phyloP scores from a whole-genome alignment of 2,797 vertebrate genomes.

The Sebastes umbrosus region DNA sequence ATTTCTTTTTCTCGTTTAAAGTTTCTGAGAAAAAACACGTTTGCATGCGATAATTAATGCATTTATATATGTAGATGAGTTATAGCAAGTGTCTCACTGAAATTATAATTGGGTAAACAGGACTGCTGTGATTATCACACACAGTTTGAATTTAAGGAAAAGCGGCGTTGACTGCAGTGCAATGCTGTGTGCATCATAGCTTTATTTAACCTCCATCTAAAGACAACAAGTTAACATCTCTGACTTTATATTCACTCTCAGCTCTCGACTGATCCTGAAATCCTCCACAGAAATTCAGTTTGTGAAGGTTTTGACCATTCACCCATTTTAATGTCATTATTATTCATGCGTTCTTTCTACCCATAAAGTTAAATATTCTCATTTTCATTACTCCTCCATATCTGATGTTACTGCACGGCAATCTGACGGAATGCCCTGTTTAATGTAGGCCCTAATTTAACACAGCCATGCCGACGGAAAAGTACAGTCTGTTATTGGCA shows the following conservation, averaged over 20 bases:
- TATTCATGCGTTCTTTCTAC: conserved; percentile 12
- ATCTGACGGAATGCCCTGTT: conserved; percentile 44
- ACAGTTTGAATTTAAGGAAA: not conserved
- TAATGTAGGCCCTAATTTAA: conserved; percentile 49
- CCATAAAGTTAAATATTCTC: conserved; percentile 21
- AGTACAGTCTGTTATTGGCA: conserved; percentile 42
- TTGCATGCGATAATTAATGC: not conserved
- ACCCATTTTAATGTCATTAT: conserved; percentile 10
- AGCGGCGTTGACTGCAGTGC: not conserved
- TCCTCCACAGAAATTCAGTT: not conserved
- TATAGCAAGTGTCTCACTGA: not conserved
- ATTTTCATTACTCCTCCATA: conserved; percentile 24
- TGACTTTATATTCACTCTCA: not conserved
- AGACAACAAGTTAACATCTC: not conserved
- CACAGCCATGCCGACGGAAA: conserved; percentile 8
- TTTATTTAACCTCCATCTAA: not conserved
- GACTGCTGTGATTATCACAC: not conserved
- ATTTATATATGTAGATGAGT: not conserved
- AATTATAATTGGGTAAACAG: not conserved
- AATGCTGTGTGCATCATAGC: not conserved
- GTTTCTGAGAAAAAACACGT: not conserved
- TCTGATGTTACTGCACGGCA: conserved; percentile 42
- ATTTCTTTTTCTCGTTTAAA: not conserved
- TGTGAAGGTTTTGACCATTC: not conserved
- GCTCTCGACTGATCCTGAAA: not conserved